Percentiles rank a stretch among this genome's conserved stretches.
These are phyloP conservation scores for Ramphastos sulfuratus DNA, from an alignment of 2,113 vertebrate species.

Conservation along the genomic window DNA sequence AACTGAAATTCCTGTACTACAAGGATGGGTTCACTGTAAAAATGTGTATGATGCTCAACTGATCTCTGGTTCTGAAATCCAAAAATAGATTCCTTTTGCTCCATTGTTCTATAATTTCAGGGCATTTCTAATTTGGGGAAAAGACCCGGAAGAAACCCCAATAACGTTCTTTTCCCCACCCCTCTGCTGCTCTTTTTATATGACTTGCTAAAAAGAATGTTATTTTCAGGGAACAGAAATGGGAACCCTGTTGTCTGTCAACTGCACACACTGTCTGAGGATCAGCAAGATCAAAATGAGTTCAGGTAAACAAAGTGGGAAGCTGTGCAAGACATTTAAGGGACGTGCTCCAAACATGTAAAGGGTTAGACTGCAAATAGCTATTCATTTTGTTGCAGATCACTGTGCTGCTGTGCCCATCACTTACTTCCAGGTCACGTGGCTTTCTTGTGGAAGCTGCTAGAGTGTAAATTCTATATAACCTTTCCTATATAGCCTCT, in stretches of 20 bases:
- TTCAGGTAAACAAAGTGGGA: not conserved
- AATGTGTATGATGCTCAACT: not conserved
- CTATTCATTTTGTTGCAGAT: not conserved
- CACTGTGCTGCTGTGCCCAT: not conserved
- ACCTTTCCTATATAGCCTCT: not conserved
- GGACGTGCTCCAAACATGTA: not conserved
- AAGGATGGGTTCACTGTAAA: not conserved
- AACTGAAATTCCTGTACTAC: not conserved
- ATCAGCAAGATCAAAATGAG: not conserved
- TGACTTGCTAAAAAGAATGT: not conserved
- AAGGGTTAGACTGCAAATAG: not conserved
- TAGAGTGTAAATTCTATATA: not conserved
- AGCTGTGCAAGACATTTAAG: not conserved
- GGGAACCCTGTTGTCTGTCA: not conserved
- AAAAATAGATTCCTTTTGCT: not conserved
- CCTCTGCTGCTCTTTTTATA: not conserved
- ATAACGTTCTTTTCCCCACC: not conserved
- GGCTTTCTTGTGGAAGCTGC: not conserved
- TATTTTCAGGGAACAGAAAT: not conserved
- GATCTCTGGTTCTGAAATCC: not conserved
- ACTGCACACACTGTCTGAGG: rapidly evolving
- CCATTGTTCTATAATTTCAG: not conserved
- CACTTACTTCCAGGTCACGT: not conserved
- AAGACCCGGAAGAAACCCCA: not conserved
- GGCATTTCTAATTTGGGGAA: not conserved